Evolutionary conservation across 2,797 vertebrate genomes (phyloP).

Genomic region (Monodelphis domestica): DNA sequence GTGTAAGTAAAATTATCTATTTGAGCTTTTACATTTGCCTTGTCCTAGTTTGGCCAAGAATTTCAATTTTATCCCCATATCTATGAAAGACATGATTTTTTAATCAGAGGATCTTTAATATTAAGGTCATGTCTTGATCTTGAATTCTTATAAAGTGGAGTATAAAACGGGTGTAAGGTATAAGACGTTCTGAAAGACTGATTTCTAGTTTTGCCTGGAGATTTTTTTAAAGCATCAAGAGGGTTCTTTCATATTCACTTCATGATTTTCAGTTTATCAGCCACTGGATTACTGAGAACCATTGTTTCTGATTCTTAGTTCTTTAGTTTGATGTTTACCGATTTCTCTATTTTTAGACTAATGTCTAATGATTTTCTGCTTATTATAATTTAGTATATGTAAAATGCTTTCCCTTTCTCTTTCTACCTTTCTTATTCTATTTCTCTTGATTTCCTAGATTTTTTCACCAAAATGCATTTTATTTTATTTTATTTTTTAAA

Average conservation of each 20-base stretch:
- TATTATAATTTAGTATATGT: not conserved
- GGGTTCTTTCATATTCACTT: not conserved
- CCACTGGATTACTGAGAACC: not conserved
- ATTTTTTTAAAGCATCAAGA: not conserved
- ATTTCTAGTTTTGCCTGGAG: not conserved
- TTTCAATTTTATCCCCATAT: not conserved
- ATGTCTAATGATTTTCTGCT: not conserved
- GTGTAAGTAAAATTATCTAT: not conserved
- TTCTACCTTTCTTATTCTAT: not conserved
- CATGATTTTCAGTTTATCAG: not conserved
- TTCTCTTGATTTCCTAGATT: not conserved
- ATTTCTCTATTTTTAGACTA: not conserved
- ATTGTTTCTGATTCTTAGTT: not conserved
- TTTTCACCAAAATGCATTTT: not conserved
- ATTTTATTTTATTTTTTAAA: not conserved
- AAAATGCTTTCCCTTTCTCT: not conserved
- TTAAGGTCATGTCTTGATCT: not conserved
- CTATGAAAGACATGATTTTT: not conserved
- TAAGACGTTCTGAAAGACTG: not conserved
- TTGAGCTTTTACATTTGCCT: not conserved
- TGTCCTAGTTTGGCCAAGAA: not conserved
- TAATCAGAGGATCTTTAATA: not conserved
- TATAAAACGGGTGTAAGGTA: not conserved
- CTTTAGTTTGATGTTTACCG: not conserved
- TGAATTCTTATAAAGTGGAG: not conserved